These are phyloP conservation scores for Tipula helvola DNA, from an alignment of 2,888 invertebrate species.

Conservation along the genomic window DNA sequence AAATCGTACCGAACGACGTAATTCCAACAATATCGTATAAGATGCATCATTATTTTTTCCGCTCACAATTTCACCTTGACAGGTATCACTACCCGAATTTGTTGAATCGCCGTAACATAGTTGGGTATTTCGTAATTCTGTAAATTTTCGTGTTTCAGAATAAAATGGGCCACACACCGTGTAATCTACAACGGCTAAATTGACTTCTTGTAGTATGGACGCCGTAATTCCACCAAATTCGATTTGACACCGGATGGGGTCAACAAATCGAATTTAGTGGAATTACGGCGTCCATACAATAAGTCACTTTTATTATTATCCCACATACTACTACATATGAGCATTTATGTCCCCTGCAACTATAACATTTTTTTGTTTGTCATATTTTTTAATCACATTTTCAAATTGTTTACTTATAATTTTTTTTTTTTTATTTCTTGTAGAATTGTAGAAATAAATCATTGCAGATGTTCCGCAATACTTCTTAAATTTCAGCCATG, in stretches of 20 bases:
- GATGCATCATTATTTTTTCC: neutral
- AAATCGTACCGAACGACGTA: neutral
- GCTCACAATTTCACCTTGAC: neutral
- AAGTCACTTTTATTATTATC: no score
- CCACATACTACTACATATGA: no score
- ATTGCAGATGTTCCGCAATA: no score
- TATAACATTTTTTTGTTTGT: no score
- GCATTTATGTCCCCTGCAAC: no score
- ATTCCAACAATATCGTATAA: neutral
- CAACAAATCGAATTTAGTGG: no score
- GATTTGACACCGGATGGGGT: neutral
- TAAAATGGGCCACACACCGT: neutral
- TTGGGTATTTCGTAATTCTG: neutral
- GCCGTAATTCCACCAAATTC: neutral
- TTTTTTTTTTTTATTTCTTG: no score
- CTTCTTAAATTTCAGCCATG: no score
- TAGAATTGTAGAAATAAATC: no score
- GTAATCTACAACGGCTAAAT: neutral
- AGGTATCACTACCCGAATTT: neutral
- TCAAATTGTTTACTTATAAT: no score
- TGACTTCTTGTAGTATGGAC: neutral
- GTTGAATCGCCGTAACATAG: neutral
- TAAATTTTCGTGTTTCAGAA: neutral
- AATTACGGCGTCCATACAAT: no score
- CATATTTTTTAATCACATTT: no score